Base-by-base conservation (phyloP, 2,113 vertebrate genomes). In the Nothobranchius kuhntae region DNA sequence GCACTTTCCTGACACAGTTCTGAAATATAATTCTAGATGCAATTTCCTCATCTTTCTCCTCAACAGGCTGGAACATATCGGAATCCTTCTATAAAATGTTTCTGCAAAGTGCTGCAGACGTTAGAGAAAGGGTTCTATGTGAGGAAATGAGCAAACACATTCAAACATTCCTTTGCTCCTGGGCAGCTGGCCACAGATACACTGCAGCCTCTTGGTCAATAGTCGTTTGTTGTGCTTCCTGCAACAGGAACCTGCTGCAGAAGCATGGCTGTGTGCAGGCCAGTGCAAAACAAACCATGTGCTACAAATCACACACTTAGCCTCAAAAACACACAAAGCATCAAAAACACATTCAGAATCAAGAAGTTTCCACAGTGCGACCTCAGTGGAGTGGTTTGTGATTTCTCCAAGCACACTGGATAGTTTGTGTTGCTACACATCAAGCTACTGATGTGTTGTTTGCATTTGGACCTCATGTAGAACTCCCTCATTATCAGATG, bases 111-210 rank as follows among this genome's bases (percentile, higher is more conserved):
- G 86, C 84, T 85, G 85, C 75, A 75, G 67, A 67, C 65, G 80
- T 81, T 71, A 89, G 83, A 89, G 89, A 75, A 73, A 80, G 67
- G 78, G 70, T 71, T 82, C 75, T 86, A 87, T 90, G 72, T 65
- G 53, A 61, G 60, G 62, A 66, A 77, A 68, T 80, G 77, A 82
- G 73, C 68, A 79, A 82, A 85, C 61, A 68, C 48, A 54, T 21
- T 60, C 53, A 75, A 61, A 65, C 72, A 70, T 60, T 74, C 57
- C 73, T 74, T 68, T 73, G 78, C 75, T 86, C 61, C 80, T 57
- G 78, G 82, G 85, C 84, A 83, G 58, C 26, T 78, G 54, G 84
- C 85, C 89, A 87, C 59, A 50, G 65, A 80, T 58, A 75, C 71
- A 67, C 53, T 44, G 78, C 84, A 78, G 76, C 60, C 68, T 68